Evolutionary conservation across 23 tunicate species (phyloP).

Genomic region (Diplosoma virens): DNA sequence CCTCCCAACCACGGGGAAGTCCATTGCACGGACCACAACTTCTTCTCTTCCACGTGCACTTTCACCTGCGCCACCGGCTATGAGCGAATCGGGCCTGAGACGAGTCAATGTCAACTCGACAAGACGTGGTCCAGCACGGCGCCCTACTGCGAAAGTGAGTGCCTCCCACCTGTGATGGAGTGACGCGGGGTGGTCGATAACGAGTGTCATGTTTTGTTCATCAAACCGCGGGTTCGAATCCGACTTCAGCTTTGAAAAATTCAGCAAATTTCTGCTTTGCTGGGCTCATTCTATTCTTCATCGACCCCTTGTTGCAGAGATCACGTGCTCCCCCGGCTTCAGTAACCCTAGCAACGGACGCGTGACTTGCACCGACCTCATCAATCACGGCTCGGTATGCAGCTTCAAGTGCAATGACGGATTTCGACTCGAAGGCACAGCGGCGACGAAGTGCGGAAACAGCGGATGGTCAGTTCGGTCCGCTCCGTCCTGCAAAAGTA

Average conservation of each 20-base stretch:
- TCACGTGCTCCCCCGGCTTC: constrained; percentile 69
- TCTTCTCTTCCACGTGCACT: constrained; percentile 43
- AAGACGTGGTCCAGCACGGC: constrained; percentile 38
- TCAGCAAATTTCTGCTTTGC: neutral
- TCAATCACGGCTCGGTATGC: constrained; percentile 57
- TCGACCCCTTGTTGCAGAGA: constrained; percentile 24
- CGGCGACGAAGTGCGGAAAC: constrained; percentile 32
- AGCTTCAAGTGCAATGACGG: constrained; percentile 70
- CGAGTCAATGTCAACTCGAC: constrained; percentile 3
- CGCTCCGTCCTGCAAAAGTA: constrained; percentile 80
- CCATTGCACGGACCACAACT: constrained; percentile 38
- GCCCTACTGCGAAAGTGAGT: constrained; percentile 66
- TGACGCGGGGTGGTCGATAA: too few species aligned
- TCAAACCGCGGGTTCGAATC: too few species aligned
- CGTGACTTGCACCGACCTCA: constrained; percentile 53
- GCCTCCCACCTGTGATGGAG: neutral
- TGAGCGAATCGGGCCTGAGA: constrained; percentile 40
- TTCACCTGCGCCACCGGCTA: constrained; percentile 62
- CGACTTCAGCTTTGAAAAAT: too few species aligned
- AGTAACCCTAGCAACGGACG: constrained; percentile 88
- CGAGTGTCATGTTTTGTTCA: too few species aligned
- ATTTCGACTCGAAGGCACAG: constrained; percentile 46
- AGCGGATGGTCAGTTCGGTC: constrained; percentile 57
- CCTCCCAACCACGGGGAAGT: constrained; percentile 38
- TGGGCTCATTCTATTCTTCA: neutral